A percentile compares a stretch with the other conserved stretches of the same genome.
These are phyloP conservation scores for Styela clava DNA, from an alignment of 23 tunicate genomes.

Conservation along the genomic window DNA sequence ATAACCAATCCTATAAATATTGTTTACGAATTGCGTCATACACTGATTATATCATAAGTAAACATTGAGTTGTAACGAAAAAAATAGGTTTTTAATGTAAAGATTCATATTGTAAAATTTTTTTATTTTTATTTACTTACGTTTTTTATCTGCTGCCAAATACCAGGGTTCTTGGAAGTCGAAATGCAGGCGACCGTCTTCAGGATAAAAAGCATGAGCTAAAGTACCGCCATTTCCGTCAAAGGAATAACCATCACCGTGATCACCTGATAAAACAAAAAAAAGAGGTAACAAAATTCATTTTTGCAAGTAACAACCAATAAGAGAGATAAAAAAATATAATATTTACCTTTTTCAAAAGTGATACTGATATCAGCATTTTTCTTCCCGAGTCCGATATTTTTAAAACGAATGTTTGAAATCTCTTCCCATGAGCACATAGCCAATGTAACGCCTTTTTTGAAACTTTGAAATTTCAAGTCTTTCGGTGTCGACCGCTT, in stretches of 20 bases:
- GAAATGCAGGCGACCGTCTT: conserved; percentile 68
- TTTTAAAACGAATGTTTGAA: conserved; percentile 52
- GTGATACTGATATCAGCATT: conserved; percentile 40
- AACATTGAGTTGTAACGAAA: background rate
- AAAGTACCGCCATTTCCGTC: conserved; percentile 70
- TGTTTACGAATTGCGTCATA: no score
- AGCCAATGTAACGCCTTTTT: conserved; percentile 51
- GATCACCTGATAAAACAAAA: conserved; percentile 31
- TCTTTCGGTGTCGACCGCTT: background rate
- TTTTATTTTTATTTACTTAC: background rate
- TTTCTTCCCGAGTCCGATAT: conserved; percentile 2
- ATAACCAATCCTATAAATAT: no score
- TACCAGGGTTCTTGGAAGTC: conserved; percentile 71
- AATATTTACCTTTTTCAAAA: conserved; percentile 52
- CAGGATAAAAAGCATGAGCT: conserved; percentile 89
- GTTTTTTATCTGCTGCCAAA: conserved; percentile 23
- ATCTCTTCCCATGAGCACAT: conserved; percentile 84
- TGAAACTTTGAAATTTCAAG: conserved; percentile 4
- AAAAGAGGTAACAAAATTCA: background rate
- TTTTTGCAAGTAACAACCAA: no score
- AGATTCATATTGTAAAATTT: background rate
- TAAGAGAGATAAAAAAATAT: background rate
- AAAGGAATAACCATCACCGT: conserved; percentile 68
- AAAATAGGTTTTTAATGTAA: no score
- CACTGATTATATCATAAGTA: no score